Conservation (phyloP, 2,797 vertebrate genomes). For the Mus minutoides region DNA sequence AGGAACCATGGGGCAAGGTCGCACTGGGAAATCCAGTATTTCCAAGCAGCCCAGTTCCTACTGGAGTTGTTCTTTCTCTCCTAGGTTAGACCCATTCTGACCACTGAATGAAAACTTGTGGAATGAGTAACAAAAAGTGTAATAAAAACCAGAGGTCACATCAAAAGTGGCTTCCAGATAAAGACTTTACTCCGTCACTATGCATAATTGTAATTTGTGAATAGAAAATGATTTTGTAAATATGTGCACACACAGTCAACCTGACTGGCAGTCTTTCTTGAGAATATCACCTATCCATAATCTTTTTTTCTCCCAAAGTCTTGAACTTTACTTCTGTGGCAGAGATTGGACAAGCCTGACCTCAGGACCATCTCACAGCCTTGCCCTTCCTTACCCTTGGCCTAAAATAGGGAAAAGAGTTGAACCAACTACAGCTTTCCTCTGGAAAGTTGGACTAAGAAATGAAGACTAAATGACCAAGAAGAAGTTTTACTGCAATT, state of each 20-base stretch:
- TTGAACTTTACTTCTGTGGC: background rate
- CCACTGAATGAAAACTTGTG: slow-evolving; percentile 1
- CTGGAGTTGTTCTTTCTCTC: background rate
- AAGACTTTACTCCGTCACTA: background rate
- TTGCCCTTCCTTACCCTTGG: background rate
- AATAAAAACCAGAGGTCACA: background rate
- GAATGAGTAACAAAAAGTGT: background rate
- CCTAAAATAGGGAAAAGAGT: background rate
- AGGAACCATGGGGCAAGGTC: background rate
- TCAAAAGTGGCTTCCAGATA: background rate
- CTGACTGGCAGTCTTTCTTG: background rate
- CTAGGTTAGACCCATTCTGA: background rate
- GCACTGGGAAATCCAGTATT: background rate
- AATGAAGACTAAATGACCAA: background rate
- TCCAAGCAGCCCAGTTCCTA: background rate
- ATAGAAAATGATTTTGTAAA: background rate
- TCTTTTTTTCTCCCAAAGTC: background rate
- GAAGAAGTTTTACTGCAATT: slow-evolving; percentile 42
- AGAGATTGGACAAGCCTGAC: background rate
- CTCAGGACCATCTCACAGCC: background rate
- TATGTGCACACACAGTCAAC: background rate
- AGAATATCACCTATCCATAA: background rate
- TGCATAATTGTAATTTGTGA: background rate
- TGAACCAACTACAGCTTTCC: background rate
- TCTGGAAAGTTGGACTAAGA: slow-evolving; percentile 3